Evolutionary conservation across 2,797 vertebrate species (phyloP).

Genomic region (Tapera naevia): DNA sequence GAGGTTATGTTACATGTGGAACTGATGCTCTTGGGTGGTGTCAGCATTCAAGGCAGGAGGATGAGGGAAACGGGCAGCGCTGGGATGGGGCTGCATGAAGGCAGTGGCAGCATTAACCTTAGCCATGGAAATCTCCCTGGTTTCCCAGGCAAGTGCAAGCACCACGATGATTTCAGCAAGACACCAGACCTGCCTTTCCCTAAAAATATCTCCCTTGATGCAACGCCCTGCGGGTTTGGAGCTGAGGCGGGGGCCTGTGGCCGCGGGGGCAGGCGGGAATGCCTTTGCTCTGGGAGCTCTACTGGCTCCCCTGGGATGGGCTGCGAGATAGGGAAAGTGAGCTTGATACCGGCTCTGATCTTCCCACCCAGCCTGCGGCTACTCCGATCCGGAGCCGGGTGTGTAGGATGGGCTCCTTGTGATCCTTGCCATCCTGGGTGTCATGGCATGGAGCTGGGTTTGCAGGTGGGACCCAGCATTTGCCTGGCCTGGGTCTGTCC

Average conservation of each 20-base stretch:
- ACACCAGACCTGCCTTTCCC: neutral
- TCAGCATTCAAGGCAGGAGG: neutral
- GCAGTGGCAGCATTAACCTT: rapidly evolving
- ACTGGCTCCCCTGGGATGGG: neutral
- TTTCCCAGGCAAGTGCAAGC: neutral
- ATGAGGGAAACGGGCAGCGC: rapidly evolving
- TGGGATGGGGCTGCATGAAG: neutral
- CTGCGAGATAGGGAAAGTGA: neutral
- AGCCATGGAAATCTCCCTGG: neutral
- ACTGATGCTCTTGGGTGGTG: neutral
- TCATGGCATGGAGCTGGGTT: neutral
- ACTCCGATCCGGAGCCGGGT: neutral
- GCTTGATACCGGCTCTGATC: neutral
- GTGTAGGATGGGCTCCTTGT: neutral
- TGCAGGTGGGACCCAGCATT: neutral
- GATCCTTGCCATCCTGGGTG: neutral
- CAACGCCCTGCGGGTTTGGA: neutral
- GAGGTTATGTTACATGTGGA: neutral
- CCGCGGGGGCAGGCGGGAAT: neutral
- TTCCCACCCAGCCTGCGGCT: neutral
- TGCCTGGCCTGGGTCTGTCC: neutral
- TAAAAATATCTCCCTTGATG: neutral
- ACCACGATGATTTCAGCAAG: neutral
- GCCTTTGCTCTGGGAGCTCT: neutral
- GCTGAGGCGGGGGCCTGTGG: neutral